These are phyloP conservation scores for Pelagia noctiluca DNA, from an alignment of 30 jellyfish, hydroid and myxozoan genomes.

Conservation along the genomic window DNA sequence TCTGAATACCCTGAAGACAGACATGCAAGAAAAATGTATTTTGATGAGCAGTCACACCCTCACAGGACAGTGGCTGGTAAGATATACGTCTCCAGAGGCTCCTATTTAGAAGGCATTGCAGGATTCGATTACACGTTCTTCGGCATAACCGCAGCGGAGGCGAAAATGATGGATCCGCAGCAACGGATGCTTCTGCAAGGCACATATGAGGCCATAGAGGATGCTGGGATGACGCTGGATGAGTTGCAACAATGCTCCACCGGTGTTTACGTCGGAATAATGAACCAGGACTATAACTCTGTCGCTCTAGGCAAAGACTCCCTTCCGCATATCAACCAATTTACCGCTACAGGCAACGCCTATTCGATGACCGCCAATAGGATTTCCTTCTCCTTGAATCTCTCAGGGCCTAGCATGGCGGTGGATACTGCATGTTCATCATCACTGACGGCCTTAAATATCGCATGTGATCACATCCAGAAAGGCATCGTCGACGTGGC, in stretches of 20 bases:
- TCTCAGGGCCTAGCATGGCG: conserved; percentile 60
- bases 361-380: conserved; percentile 58
- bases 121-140: conserved; percentile 56
- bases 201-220: conserved; percentile 71
- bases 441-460: conserved; percentile 58
- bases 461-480: no score
- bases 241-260: no score
- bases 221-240: no score
- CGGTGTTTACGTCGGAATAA: conserved; percentile 53
- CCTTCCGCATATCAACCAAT: conserved; percentile 16
- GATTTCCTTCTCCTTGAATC: conserved; percentile 56
- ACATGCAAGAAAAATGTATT: background rate
- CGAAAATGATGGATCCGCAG: no score
- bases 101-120: conserved; percentile 53
- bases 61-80: conserved; percentile 40
- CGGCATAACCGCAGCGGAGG: conserved; percentile 57
- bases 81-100: conserved; percentile 48
- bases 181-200: conserved; percentile 74
- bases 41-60: conserved; percentile 25
- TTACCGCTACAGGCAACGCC: conserved; percentile 58
- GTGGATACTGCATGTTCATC: conserved; percentile 70
- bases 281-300: conserved; percentile 44
- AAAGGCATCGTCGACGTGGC: conserved; percentile 55
- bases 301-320: background rate
- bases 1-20: conserved; percentile 50